Conservation (phyloP, 2,797 vertebrate species). For the Chloroceryle amazona region DNA sequence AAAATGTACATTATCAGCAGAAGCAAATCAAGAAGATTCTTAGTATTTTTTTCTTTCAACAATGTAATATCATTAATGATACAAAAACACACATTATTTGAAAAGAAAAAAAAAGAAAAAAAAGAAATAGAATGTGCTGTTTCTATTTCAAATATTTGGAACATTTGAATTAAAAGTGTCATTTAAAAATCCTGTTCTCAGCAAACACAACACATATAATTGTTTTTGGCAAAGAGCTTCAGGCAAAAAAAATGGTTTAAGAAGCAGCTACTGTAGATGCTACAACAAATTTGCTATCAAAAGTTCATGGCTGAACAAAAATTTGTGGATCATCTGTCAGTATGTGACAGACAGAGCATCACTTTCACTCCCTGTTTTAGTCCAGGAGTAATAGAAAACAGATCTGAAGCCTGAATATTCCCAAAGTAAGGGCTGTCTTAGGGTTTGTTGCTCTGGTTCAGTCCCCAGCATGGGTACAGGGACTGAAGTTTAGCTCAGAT, state of each 20-base stretch:
- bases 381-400: background rate
- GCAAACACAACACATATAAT: background rate
- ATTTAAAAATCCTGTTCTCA: background rate
- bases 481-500: background rate
- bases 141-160: background rate
- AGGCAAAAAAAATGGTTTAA: background rate
- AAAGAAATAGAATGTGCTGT: background rate
- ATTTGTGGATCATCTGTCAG: background rate
- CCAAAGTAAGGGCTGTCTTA: background rate
- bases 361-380: background rate
- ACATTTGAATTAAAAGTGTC: background rate
- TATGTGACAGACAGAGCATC: background rate
- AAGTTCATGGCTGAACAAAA: background rate
- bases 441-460: background rate
- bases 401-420: background rate
- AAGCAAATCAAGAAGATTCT: background rate
- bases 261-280: background rate
- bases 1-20: background rate
- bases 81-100: background rate
- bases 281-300: background rate
- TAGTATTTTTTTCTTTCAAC: background rate
- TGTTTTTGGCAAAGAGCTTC: background rate
- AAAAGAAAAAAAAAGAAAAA: background rate
- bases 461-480: background rate
- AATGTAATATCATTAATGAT: background rate